A percentile compares a stretch with the other conserved stretches of the same genome.
Conservation (phyloP, 2,113 vertebrate species). For the Leucopternis melanops region DNA sequence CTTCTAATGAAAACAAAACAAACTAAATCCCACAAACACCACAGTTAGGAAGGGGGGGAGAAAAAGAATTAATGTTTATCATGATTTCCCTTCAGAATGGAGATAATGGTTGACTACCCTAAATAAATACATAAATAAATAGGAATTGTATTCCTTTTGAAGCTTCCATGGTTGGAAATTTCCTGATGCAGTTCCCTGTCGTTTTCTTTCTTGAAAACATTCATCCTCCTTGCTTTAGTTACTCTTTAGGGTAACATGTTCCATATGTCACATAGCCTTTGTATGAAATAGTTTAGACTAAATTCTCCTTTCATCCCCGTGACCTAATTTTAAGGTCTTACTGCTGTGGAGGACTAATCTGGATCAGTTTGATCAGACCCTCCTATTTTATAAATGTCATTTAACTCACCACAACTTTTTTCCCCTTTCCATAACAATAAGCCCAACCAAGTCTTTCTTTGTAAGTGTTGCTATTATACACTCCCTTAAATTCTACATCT, state of each 20-base stretch:
- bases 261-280: constrained; percentile 66
- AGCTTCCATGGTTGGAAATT: constrained; percentile 62
- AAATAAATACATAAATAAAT: not conserved
- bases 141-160: constrained; percentile 45
- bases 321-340: constrained; percentile 39
- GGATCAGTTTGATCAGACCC: not conserved
- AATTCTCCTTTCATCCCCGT: not conserved
- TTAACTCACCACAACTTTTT: constrained; percentile 7
- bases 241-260: constrained; percentile 60
- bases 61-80: not conserved
- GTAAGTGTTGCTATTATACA: constrained; percentile 42
- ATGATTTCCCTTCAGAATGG: not conserved
- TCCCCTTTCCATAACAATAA: not conserved
- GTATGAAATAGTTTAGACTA: not conserved
- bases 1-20: not conserved
- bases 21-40: not conserved
- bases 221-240: constrained; percentile 39
- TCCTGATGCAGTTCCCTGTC: constrained; percentile 29
- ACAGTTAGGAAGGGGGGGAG: not conserved
- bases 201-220: constrained; percentile 44
- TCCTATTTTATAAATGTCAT: not conserved
- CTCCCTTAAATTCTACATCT: constrained; percentile 14
- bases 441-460: not conserved
- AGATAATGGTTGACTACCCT: not conserved
- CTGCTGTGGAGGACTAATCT: not conserved